These are phyloP conservation scores for Psettodes erumei DNA, from an alignment of 2,113 vertebrate genomes.

Conservation along the genomic window DNA sequence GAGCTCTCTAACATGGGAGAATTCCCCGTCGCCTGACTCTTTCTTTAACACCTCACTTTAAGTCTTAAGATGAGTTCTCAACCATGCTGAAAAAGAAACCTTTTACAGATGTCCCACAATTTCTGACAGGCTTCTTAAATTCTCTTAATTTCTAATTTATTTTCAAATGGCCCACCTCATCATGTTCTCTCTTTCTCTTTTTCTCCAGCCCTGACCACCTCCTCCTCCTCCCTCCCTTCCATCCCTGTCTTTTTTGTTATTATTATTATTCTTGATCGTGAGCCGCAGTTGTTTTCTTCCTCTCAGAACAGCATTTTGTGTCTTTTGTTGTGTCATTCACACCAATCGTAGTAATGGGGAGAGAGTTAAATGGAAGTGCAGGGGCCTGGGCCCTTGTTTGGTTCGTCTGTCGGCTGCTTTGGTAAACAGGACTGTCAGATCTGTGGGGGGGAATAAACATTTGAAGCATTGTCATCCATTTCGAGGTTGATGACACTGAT, in stretches of 20 bases:
- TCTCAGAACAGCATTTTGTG: conserved; percentile 63
- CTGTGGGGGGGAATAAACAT: conserved; percentile 23
- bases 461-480: conserved; percentile 42
- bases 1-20: conserved; percentile 70
- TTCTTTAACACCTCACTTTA: conserved; percentile 80
- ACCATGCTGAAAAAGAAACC: conserved; percentile 61
- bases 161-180: conserved; percentile 62
- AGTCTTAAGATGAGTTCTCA: conserved; percentile 70
- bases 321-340: conserved; percentile 74
- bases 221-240: conserved; percentile 51
- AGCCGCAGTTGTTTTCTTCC: conserved; percentile 68
- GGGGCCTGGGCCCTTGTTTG: conserved; percentile 63
- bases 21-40: conserved; percentile 74
- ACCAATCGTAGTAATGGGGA: conserved; percentile 72
- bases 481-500: conserved; percentile 51
- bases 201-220: conserved; percentile 15
- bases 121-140: conserved; percentile 74
- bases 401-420: conserved; percentile 59
- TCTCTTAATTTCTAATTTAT: conserved; percentile 31
- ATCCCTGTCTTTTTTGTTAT: conserved; percentile 57
- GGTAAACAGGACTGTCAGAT: conserved; percentile 75
- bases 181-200: conserved; percentile 11
- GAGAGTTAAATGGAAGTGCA: conserved; percentile 68
- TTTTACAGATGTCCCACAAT: conserved; percentile 73
- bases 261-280: conserved; percentile 72